Percentiles rank a stretch among this genome's conserved stretches.
phyloP scores from a whole-genome alignment of 1,140 invertebrate species.

The Aphaenogaster ashmeadi region DNA sequence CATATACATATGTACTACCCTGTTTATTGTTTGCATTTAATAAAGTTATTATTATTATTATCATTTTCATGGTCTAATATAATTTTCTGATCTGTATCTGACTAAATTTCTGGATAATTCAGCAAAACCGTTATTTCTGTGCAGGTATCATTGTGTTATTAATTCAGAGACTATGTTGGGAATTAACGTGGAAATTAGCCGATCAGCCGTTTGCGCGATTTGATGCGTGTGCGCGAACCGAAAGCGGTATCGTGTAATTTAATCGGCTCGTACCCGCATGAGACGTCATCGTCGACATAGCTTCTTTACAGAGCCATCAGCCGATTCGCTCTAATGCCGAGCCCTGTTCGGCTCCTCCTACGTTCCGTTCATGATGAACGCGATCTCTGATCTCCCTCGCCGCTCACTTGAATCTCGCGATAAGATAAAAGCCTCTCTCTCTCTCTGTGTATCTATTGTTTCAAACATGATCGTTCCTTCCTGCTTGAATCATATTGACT shows the following conservation, averaged over 20 bases:
- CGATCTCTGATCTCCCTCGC: background rate
- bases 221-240: background rate
- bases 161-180: background rate
- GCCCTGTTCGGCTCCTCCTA: background rate
- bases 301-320: slow-evolving; percentile 7
- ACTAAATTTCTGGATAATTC: no score
- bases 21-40: no score
- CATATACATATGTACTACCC: no score
- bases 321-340: slow-evolving; percentile 25
- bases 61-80: no score
- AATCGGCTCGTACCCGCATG: slow-evolving; percentile 3
- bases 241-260: slow-evolving; percentile 13
- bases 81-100: no score
- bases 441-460: slow-evolving; percentile 9
- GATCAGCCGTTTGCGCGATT: background rate
- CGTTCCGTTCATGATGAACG: background rate
- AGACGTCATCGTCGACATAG: slow-evolving; percentile 22
- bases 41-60: no score
- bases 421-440: slow-evolving; percentile 33
- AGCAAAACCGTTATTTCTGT: no score
- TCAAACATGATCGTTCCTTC: background rate
- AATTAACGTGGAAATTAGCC: background rate
- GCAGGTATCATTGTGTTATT: background rate
- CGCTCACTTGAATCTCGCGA: background rate
- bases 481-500: background rate